These are phyloP conservation scores for Perizoma flavofasciatum DNA, from an alignment of 2,888 invertebrate species.

Conservation along the genomic window DNA sequence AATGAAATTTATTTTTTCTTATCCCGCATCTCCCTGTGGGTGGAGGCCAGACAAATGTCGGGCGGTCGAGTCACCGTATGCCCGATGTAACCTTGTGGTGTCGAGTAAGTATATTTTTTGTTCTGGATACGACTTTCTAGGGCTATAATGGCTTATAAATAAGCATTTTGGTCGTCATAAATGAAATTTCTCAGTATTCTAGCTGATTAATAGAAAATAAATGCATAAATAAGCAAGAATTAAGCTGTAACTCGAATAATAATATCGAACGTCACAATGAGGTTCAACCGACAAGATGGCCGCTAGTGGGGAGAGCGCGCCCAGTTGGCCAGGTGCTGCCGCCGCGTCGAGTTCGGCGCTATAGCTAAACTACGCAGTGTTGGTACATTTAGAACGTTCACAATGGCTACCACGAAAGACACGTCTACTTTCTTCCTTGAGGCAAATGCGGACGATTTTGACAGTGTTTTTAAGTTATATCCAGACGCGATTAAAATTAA, in stretches of 20 bases:
- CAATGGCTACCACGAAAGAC: constrained; percentile 94
- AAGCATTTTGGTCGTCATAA: constrained; percentile 16
- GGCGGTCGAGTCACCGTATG: constrained; percentile 74
- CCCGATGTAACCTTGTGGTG: constrained; percentile 80
- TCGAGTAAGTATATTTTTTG: constrained; percentile 77
- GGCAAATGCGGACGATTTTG: constrained; percentile 94
- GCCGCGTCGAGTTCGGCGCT: constrained; percentile 84
- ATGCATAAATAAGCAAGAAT: constrained; percentile 51
- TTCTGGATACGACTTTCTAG: constrained; percentile 44
- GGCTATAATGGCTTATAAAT: constrained; percentile 36
- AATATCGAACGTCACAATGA: constrained; percentile 81
- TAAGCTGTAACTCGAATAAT: constrained; percentile 66
- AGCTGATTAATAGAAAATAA: constrained; percentile 39
- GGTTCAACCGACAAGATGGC: constrained; percentile 79
- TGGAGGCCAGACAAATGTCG: constrained; percentile 79
- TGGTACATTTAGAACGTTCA: constrained; percentile 85
- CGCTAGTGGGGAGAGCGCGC: constrained; percentile 82
- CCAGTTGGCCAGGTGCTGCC: constrained; percentile 85
- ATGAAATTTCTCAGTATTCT: constrained; percentile 31
- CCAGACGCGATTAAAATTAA: constrained; percentile 95
- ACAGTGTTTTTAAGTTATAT: constrained; percentile 94
- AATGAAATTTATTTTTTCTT: constrained; percentile 68
- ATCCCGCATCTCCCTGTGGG: constrained; percentile 74
- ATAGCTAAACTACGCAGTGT: constrained; percentile 83
- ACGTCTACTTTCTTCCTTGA: constrained; percentile 97